These are phyloP conservation scores for Ridgeia piscesae DNA, from an alignment of 1,140 invertebrate species.

Conservation along the genomic window DNA sequence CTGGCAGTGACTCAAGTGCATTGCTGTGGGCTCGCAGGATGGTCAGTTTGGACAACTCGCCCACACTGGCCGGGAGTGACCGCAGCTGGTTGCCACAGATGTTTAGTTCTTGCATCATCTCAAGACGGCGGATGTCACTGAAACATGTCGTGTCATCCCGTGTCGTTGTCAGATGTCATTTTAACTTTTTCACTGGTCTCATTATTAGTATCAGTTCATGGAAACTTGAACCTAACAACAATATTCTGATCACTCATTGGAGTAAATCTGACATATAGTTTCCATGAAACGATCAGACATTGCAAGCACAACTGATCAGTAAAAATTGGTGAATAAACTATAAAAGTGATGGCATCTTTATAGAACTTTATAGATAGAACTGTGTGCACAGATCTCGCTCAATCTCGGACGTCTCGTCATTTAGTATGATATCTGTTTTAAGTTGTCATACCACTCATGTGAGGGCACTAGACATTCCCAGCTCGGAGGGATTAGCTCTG, in stretches of 20 bases:
- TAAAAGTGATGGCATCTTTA: neutral
- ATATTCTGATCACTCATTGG: neutral
- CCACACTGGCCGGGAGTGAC: constrained; percentile 45
- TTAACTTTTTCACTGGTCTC: neutral
- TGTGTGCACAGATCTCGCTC: neutral
- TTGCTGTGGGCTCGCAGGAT: constrained; percentile 53
- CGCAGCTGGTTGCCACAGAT: constrained; percentile 51
- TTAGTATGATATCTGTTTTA: no score
- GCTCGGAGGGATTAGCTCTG: no score
- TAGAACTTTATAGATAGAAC: no score
- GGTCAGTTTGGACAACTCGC: constrained; percentile 46
- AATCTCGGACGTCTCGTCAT: neutral
- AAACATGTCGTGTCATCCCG: constrained; percentile 22
- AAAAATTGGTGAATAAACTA: neutral
- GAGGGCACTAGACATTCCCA: no score
- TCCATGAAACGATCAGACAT: neutral
- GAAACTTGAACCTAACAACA: neutral
- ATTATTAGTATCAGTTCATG: neutral
- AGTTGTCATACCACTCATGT: no score
- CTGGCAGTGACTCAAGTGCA: constrained; percentile 50
- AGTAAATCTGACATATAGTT: neutral
- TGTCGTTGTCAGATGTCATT: neutral
- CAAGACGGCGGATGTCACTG: constrained; percentile 49
- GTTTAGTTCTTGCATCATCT: constrained; percentile 53
- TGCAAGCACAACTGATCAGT: neutral